Conservation (phyloP, 1,140 invertebrate species). For the Papilio glaucus region DNA sequence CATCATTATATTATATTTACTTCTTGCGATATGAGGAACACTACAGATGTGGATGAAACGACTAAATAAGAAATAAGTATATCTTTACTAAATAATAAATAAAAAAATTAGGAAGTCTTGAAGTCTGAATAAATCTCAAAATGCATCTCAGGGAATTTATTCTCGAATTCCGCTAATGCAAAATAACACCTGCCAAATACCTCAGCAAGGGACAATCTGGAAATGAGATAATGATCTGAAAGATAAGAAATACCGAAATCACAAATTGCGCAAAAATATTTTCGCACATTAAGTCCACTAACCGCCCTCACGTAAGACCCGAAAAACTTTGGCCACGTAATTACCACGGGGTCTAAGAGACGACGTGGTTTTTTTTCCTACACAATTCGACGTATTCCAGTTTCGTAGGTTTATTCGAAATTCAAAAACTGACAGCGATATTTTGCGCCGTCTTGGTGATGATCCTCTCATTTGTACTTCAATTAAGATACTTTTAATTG, state of each 20-base stretch:
- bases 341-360: conserved; percentile 29
- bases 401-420: conserved; percentile 27
- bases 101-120: background rate
- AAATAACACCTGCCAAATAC: conserved; percentile 30
- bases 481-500: conserved; percentile 12
- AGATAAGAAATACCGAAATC: conserved; percentile 35
- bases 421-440: conserved; percentile 35
- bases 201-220: conserved; percentile 1
- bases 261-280: conserved; percentile 37
- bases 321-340: conserved; percentile 27
- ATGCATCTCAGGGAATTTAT: background rate
- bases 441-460: conserved; percentile 5
- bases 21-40: too few species aligned
- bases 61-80: too few species aligned
- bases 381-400: conserved; percentile 32
- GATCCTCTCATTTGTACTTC: background rate
- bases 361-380: conserved; percentile 17
- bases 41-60: too few species aligned
- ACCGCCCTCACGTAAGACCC: conserved; percentile 28
- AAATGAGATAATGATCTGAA: conserved; percentile 37
- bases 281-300: conserved; percentile 30
- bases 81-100: background rate
- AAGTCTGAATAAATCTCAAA: background rate
- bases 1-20: too few species aligned
- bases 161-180: conserved; percentile 16